Evolutionary conservation across 2,113 vertebrate species (phyloP).

Genomic region (Dipodomys merriami): DNA sequence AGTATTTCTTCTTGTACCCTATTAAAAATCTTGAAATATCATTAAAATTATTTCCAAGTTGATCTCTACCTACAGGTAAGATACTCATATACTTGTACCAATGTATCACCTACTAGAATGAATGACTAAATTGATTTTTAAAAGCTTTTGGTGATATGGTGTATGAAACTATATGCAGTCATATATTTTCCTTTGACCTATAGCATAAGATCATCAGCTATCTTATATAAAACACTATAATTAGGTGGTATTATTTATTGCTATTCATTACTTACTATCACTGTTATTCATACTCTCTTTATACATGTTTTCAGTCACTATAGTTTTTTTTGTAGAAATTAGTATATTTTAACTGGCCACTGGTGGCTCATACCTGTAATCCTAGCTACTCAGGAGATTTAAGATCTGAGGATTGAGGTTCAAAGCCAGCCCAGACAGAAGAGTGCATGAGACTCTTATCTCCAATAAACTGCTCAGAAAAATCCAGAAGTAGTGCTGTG

Average conservation of each 20-base stretch:
- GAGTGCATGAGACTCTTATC: no score
- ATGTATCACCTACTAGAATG: neutral
- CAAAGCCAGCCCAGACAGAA: no score
- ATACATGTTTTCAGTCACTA: neutral
- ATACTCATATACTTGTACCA: neutral
- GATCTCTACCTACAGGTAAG: neutral
- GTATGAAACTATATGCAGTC: neutral
- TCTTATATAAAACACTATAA: neutral
- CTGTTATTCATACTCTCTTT: neutral
- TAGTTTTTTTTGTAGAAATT: no score
- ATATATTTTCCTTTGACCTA: neutral
- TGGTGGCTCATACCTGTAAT: no score
- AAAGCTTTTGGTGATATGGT: neutral
- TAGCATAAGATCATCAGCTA: neutral
- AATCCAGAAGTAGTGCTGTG: no score
- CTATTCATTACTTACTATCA: neutral
- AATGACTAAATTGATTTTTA: neutral
- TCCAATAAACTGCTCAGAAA: no score
- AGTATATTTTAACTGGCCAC: no score
- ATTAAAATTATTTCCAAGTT: neutral
- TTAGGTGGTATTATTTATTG: neutral
- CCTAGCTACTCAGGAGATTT: no score
- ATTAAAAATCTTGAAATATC: neutral
- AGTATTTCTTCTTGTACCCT: no score
- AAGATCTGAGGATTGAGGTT: no score